Conservation (phyloP, 2,888 invertebrate species). For the Eristalis arbustorum region DNA sequence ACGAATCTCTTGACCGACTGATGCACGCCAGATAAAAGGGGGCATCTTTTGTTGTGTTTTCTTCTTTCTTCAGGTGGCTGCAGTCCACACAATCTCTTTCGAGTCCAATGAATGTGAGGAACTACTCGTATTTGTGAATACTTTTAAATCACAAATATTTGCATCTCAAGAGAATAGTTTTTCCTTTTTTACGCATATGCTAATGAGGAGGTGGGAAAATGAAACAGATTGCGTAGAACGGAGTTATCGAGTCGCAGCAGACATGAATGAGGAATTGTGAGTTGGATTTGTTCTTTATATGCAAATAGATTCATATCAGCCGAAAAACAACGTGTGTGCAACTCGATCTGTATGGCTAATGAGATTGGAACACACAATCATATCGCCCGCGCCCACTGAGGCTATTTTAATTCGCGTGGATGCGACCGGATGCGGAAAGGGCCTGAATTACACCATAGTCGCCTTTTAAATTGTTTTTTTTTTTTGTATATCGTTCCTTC, state of each 20-base stretch:
- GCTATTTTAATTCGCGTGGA: slow-evolving; percentile 28
- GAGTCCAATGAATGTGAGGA: slow-evolving; percentile 12
- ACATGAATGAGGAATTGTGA: background rate
- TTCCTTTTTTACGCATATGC: slow-evolving; percentile 3
- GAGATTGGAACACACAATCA: slow-evolving; percentile 10
- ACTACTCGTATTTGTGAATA: slow-evolving; percentile 9
- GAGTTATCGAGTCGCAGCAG: background rate
- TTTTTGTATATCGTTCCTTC: background rate
- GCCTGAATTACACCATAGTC: background rate
- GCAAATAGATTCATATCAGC: background rate
- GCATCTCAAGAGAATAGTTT: background rate
- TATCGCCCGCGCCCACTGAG: background rate
- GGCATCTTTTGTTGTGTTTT: background rate
- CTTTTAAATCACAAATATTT: slow-evolving; percentile 9
- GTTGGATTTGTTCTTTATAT: background rate
- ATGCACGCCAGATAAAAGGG: slow-evolving; percentile 11
- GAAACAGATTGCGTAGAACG: background rate
- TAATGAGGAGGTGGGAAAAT: slow-evolving; percentile 6
- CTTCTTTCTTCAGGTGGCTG: background rate
- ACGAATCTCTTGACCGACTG: background rate
- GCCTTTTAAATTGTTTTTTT: background rate
- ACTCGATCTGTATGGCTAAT: slow-evolving; percentile 2
- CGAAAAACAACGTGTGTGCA: background rate
- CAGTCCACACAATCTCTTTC: background rate
- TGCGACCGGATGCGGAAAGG: slow-evolving; percentile 1